Evolutionary conservation across 2,888 invertebrate genomes (phyloP), one percentile per base, ranked within the genome.

Genomic region (Apoda limacodes): DNA sequence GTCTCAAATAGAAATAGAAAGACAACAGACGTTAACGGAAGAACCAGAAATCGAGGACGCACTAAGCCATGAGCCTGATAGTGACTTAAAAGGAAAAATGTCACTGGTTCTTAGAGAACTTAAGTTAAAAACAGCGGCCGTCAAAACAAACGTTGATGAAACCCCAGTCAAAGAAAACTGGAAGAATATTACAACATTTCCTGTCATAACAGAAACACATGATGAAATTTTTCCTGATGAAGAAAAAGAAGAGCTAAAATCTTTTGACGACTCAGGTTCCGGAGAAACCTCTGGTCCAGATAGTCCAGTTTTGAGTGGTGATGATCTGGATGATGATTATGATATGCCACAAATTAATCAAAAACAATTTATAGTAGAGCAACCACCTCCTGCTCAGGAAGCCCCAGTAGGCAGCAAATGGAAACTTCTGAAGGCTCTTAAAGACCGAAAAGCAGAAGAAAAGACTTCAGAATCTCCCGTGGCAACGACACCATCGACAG

Each of bases 221-320:
- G 69, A 72, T 23, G 69, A 71, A 25, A 50, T 52, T 23, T 37
- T 47, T 13, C 60, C 60, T 14, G 57, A 61, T 13, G 60, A 55
- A 37, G 65, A 71, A 30, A 63, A 60, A 10, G 76, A 76, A 19
- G 71, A 75, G 35, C 59, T 63, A n/a, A 66, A 66, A 42, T 72
- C 75, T 30, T 82, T 66, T 30, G 85, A 76, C 12, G 85, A 84
- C 28, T 91, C 92, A 10, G 75, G 75, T 6, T 93, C 93, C 0
- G 93, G 93, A 2, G 92, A 90, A 51, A 94, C 94, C 9, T 93
- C 93, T 5, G 94, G 94, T 0, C 94, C 94, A 0, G 93, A 94
- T 49, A 92, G 91, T 59, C 93, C 93, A 7, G 87, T 88, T 4
- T 78, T 86, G 40, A 90, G 90, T 50, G 88, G 88, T 35, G 88